Evolutionary conservation across 2,113 vertebrate genomes (phyloP), one percentile per base, ranked within the genome.

Genomic region (Stigmatopora argus): DNA sequence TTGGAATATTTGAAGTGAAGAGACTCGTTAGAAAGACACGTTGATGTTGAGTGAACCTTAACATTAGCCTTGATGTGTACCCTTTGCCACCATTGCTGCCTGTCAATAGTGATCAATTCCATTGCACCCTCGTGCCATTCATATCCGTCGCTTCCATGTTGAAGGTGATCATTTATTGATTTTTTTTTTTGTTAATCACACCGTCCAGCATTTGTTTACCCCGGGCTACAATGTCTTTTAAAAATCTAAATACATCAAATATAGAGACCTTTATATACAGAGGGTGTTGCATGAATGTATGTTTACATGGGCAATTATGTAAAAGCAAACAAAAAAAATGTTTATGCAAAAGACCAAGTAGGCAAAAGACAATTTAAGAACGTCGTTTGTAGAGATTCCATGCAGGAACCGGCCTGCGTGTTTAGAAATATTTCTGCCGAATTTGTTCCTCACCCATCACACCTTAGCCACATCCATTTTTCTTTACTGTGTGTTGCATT

Each of bases 201-300:
- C 58, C 75, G 78, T 83, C 78, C 78, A 74, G 65, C 69, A 18
- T 76, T 81, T 64, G 74, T 82, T 83, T 69, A 57, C 75, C 18
- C 59, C 49, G 60, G 61, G 12, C 77, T 52, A 44, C 45, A 21
- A 67, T 63, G 75, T 80, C 62, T 46, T 82, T 80, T 78, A 84
- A 73, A 45, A 46, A 78, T 67, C 65, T 72, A 85, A 88, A 78
- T 90, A 90, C 90, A 90, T 91, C 86, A 85, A 90, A 88, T 91
- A 90, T 92, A 91, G 86, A 81, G 82, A 87, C 87, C 80, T 89
- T 90, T 92, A 92, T 89, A 89, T 91, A 89, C 90, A 89, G 88
- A 88, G 87, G 89, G 90, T 91, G 90, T 91, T 92, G 91, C 91
- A 92, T 92, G 91, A 91, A 91, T 92, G 91, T 92, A 90, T 92